Base-by-base conservation (phyloP, 2,113 vertebrate species). In the Chaetura pelagica region DNA sequence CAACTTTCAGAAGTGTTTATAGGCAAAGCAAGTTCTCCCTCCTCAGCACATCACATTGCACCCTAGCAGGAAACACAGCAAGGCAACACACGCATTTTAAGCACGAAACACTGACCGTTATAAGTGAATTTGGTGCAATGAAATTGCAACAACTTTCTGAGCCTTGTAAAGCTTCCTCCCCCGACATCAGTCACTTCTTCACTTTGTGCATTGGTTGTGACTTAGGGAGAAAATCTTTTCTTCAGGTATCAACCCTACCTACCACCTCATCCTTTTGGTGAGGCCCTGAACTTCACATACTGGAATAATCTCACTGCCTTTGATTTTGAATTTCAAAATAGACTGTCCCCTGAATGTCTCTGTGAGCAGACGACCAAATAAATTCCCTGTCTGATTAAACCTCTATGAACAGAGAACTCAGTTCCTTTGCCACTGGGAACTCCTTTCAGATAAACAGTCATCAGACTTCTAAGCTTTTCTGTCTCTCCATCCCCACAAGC, bases 401-500 rank as follows among this genome's bases (percentile, higher is more conserved):
- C 74, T 86, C 57, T 72, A 32, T 0, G 0, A 89, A 92, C 2
- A 17, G 51, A 7, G 66, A 87, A 74, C 57, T 26, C 66, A 49
- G 78, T 62, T 90, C 40, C 58, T 87, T 49, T 35, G 27, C 84
- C 69, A 32, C 74, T 64, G 32, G 88, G 69, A 92, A 69, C 22
- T 87, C 51, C 80, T 85, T 46, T 44, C 79, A 97, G 89, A 94
- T 94, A 91, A 97, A 96, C 76, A 32, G 62, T 78, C 92, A 94
- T 93, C 90, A 85, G 86, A 93, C 88, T 85, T 76, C 52, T 74
- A 40, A 93, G 87, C 66, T 97, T 89, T 98, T 97, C 90, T 84
- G 88, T 55, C 74, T 96, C 92, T 92, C 54, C 27, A 48, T 63
- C 68, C 91, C 89, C 85, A 89, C 96, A 97, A 96, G 74, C 63